These are phyloP conservation scores for Brevimyrus niger DNA, from an alignment of 2,113 vertebrate species.

Conservation along the genomic window DNA sequence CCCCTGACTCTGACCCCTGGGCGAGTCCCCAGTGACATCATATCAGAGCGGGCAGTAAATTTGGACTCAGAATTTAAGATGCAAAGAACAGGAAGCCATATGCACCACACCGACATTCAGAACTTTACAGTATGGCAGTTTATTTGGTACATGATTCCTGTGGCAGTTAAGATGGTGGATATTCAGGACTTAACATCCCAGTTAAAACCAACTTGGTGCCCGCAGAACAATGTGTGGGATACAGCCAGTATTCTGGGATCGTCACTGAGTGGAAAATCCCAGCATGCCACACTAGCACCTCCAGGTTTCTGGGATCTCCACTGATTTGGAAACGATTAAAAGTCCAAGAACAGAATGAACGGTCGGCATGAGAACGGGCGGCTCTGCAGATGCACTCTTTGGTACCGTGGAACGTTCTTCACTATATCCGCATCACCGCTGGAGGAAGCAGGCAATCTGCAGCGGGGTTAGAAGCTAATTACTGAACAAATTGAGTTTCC, in stretches of 20 bases:
- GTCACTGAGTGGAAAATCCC: neutral
- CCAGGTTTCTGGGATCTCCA: too few relatives aligned
- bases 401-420: neutral
- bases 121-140: neutral
- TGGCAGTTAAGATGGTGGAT: neutral
- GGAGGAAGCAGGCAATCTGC: slow-evolving; percentile 52
- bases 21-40: neutral
- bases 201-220: neutral
- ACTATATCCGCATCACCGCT: slow-evolving; percentile 40
- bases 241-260: neutral
- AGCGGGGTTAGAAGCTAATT: slow-evolving; percentile 56
- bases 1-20: neutral
- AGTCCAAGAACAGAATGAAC: slow-evolving; percentile 22
- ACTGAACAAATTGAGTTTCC: slow-evolving; percentile 36
- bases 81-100: neutral
- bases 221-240: neutral
- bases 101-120: neutral
- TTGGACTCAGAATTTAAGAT: neutral
- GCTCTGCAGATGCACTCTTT: slow-evolving; percentile 5
- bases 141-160: neutral
- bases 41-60: neutral
- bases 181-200: neutral
- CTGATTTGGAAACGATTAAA: neutral
- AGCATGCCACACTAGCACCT: too few relatives aligned
- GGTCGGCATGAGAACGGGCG: neutral